phyloP scores from a whole-genome alignment of 2,888 invertebrate genomes.

The Drosophila hawaiiensis region DNA sequence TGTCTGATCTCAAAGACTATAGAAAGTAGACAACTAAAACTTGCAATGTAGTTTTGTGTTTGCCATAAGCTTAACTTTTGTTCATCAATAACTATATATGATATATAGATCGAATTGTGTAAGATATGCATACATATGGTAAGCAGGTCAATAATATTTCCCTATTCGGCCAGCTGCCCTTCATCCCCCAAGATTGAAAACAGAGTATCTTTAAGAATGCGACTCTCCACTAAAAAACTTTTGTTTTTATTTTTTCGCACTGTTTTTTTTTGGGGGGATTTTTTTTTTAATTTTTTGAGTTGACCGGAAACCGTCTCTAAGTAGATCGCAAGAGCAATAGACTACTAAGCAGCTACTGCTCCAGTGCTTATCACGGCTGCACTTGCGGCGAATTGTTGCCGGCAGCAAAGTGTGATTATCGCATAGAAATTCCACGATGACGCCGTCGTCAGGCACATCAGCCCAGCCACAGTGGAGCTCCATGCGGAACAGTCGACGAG shows the following conservation, averaged over 20 bases:
- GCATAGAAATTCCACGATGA: constrained; percentile 44
- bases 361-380: constrained; percentile 31
- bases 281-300: neutral
- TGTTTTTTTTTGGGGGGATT: neutral
- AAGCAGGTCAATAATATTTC: neutral
- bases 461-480: constrained; percentile 9
- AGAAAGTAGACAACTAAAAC: neutral
- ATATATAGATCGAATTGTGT: neutral
- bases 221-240: neutral
- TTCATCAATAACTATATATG: neutral
- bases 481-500: constrained; percentile 39
- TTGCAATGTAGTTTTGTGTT: neutral
- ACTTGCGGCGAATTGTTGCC: constrained; percentile 33
- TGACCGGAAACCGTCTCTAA: constrained; percentile 38
- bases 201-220: neutral
- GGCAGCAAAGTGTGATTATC: constrained; percentile 39
- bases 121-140: neutral
- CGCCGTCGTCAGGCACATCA: constrained; percentile 24
- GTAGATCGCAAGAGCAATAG: constrained; percentile 31
- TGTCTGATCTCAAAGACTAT: neutral
- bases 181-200: neutral
- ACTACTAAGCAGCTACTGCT: constrained; percentile 14
- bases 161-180: neutral
- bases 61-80: neutral
- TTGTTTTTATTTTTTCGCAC: neutral